Conservation (phyloP, 37 sponge, comb jelly and placozoan genomes). For the Halichondria panicea region DNA sequence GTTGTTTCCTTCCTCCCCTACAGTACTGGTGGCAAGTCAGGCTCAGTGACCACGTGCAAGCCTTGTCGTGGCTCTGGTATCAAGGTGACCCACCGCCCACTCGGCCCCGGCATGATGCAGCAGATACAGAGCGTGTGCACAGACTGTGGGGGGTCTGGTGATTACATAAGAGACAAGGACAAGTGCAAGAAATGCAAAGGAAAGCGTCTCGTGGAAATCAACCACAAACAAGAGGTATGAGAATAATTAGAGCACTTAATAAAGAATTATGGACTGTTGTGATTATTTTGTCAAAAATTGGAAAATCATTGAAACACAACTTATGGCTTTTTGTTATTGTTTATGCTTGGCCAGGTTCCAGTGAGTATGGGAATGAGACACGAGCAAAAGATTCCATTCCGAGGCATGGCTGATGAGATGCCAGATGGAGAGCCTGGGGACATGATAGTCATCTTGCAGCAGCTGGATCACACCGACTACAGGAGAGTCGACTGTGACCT, state of each 20-base stretch:
- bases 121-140: conserved; percentile 78
- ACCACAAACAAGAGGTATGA: conserved; percentile 79
- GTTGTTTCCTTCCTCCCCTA: not conserved
- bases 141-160: conserved; percentile 83
- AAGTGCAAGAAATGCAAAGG: conserved; percentile 91
- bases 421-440: conserved; percentile 91
- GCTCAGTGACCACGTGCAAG: conserved; percentile 61
- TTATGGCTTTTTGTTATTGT: not conserved
- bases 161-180: conserved; percentile 76
- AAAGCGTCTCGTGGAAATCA: conserved; percentile 64
- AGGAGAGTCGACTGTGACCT: conserved; percentile 69
- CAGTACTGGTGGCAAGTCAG: conserved; percentile 88
- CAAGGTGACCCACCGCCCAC: conserved; percentile 27
- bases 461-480: conserved; percentile 73
- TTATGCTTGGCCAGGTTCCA: conserved; percentile 59
- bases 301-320: not conserved
- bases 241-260: no score
- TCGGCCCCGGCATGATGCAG: conserved; percentile 86
- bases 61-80: conserved; percentile 88
- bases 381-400: conserved; percentile 81
- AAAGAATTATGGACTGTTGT: no score
- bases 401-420: conserved; percentile 76
- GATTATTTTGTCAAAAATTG: not conserved
- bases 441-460: conserved; percentile 81
- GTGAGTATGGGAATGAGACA: conserved; percentile 80